These are phyloP conservation scores for Anastrepha obliqua DNA, from an alignment of 1,140 invertebrate genomes.

Conservation along the genomic window DNA sequence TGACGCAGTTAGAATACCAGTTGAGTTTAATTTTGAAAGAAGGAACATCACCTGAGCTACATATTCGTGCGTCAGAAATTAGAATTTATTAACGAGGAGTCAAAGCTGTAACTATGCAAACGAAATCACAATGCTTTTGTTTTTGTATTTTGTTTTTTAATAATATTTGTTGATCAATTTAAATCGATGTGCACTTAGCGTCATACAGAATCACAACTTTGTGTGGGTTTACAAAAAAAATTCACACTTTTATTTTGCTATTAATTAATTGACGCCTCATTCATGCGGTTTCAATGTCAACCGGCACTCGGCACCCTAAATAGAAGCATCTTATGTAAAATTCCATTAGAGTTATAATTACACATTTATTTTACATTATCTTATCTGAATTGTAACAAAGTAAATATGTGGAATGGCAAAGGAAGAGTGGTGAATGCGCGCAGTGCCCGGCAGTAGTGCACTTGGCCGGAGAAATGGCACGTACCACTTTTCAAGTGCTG, in stretches of 20 bases:
- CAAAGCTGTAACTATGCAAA: too few species aligned
- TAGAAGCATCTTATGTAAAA: background rate
- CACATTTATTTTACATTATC: constrained; percentile 46
- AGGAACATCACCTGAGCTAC: background rate
- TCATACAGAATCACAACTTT: background rate
- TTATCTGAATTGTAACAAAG: constrained; percentile 28
- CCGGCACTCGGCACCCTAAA: background rate
- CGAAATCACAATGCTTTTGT: too few species aligned
- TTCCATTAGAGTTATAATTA: constrained; percentile 1
- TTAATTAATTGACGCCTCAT: background rate
- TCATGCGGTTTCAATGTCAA: background rate
- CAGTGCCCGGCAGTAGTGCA: background rate
- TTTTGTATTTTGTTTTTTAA: too few species aligned
- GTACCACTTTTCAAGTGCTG: background rate
- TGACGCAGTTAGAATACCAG: background rate
- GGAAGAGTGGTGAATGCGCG: background rate
- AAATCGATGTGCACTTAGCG: background rate
- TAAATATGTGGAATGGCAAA: background rate
- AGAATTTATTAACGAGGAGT: too few species aligned
- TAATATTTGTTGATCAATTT: too few species aligned
- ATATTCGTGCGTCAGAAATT: too few species aligned
- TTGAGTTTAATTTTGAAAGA: background rate
- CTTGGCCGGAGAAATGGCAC: background rate
- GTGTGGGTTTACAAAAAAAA: background rate
- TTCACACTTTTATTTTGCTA: background rate